A percentile compares a stretch with the other conserved stretches of the same genome.
Conservation (phyloP, 1,140 invertebrate genomes). For the Thaumetopoea pityocampa region DNA sequence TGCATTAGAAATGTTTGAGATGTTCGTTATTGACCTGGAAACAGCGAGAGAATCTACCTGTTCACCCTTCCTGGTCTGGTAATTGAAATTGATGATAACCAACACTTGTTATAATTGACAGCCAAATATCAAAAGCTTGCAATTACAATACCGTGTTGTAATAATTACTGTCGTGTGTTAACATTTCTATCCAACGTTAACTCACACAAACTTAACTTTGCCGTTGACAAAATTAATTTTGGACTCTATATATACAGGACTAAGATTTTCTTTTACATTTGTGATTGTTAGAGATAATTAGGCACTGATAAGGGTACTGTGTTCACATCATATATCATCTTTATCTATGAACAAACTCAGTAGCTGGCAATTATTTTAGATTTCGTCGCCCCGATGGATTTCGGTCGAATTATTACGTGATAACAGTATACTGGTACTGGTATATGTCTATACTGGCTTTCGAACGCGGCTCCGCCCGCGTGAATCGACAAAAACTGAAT, state of each 20-base stretch:
- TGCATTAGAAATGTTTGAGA: no score
- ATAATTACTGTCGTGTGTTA: slow-evolving; percentile 15
- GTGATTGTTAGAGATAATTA: slow-evolving; percentile 2
- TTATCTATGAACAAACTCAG: slow-evolving; percentile 26
- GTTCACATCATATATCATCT: slow-evolving; percentile 24
- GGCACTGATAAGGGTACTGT: slow-evolving; percentile 14
- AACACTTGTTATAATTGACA: slow-evolving; percentile 13
- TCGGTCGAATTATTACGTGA: slow-evolving; percentile 9
- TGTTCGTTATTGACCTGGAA: not conserved
- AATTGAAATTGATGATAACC: slow-evolving; percentile 10
- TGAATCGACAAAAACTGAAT: no score
- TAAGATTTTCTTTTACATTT: slow-evolving; percentile 13
- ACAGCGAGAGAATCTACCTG: not conserved
- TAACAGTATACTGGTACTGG: slow-evolving; percentile 4
- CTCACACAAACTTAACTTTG: slow-evolving; percentile 7
- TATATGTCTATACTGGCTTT: not conserved
- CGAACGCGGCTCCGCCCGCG: not conserved
- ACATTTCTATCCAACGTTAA: slow-evolving; percentile 11
- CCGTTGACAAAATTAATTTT: slow-evolving; percentile 6
- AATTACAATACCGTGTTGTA: slow-evolving; percentile 21
- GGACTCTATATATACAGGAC: not conserved
- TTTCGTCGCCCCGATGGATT: slow-evolving; percentile 19
- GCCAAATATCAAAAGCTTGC: slow-evolving; percentile 12
- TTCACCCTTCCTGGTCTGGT: not conserved
- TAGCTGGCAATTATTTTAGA: slow-evolving; percentile 33